These are phyloP conservation scores for Actinia tenebrosa DNA, from an alignment of 64 coral and sea anemone species.

Conservation along the genomic window DNA sequence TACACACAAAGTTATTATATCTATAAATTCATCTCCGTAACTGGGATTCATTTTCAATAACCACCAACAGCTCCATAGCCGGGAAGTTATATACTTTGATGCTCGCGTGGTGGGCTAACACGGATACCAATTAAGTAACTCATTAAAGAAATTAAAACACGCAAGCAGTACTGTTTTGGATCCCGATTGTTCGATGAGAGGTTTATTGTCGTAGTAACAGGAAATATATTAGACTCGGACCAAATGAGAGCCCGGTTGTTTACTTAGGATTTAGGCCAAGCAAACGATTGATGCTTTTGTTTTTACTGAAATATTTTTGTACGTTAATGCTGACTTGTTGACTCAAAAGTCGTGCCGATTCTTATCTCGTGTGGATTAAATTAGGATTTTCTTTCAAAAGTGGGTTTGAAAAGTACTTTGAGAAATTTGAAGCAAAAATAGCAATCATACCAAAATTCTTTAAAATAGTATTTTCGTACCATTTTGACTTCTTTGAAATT, in stretches of 20 bases:
- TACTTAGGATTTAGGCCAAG: conserved; percentile 6
- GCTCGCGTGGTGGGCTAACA: background rate
- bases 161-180: background rate
- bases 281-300: background rate
- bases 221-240: background rate
- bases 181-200: background rate
- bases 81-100: background rate
- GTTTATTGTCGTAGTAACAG: background rate
- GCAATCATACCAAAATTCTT: background rate
- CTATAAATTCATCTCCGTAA: background rate
- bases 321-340: background rate
- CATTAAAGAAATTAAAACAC: conserved; percentile 3
- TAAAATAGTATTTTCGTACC: background rate
- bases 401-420: background rate
- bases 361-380: background rate
- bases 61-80: background rate
- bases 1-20: background rate
- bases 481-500: background rate
- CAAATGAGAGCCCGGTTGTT: background rate
- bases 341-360: background rate
- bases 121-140: background rate
- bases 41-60: background rate
- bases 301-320: background rate
- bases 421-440: background rate
- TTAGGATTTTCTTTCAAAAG: background rate